Base-by-base conservation (phyloP, 2,888 invertebrate species). In the Cremastobaeus sp. region DNA sequence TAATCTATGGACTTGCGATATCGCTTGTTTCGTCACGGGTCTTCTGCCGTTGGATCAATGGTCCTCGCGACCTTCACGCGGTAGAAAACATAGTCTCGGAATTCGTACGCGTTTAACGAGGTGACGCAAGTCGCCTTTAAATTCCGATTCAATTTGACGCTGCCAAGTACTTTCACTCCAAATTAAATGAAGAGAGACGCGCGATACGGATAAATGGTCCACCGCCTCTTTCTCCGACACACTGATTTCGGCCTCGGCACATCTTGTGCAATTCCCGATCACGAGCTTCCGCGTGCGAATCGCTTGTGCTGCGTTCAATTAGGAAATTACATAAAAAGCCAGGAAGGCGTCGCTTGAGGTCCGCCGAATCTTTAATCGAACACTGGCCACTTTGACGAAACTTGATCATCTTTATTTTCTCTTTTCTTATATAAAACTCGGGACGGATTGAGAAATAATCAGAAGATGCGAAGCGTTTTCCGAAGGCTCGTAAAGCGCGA, bases 151-250 rank as follows among this genome's bases (percentile, higher is more conserved):
- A 72, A 70, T 76, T 73, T 43, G 45, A 43, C 34, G 69, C 72
- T 43, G 55, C 59, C 34, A 21, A 57, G 60, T 41, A 77, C 77
- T 77, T 77, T 77, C 77, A 75, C 77, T 77, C 73, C 75, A 73
- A 76, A 76, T 76, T 72, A 52, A 75, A 77, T 65, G 57, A 75
- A 73, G 65, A 74, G 69, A 77, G 65, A 69, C 60, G 62, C 50
- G 17, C 11, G 34, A 14, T 34, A 37, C 48, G 48, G 66, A 55
- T 66, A 65, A 69, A 62, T 60, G 45, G 28, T 25, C 37, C 18
- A 20, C 73, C 72, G 39, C 54, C 14, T 71, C 71, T 69, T 72
- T 62, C 64, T 55, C 50, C 35, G 4, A 34, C 43, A 55, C 62
- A 68, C 12, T 65, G 68, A 74, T 74, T 76, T 74, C 15, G 68